phyloP scores from a whole-genome alignment of 2,113 vertebrate species.

The Chunga burmeisteri region DNA sequence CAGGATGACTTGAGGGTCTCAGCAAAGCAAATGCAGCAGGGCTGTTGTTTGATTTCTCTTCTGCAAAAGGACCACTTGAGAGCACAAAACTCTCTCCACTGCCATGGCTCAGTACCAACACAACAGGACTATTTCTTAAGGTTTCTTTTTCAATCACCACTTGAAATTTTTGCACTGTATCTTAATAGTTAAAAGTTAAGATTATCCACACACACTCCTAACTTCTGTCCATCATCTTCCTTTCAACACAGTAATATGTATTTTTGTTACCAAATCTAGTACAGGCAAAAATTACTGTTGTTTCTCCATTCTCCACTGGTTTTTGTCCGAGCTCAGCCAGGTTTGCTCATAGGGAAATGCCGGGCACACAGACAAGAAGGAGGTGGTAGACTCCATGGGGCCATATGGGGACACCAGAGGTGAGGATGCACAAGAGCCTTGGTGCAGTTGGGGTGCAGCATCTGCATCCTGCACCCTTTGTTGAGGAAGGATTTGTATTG shows the following conservation, averaged over 20 bases:
- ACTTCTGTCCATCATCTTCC: not conserved
- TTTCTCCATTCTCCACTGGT: accelerated
- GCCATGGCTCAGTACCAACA: not conserved
- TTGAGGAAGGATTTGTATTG: not conserved
- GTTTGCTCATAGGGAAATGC: not conserved
- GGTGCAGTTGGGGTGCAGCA: not conserved
- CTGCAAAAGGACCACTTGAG: not conserved
- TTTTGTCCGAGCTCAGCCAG: not conserved
- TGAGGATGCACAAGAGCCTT: not conserved
- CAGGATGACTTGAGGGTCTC: accelerated
- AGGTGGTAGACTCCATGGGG: too few species aligned
- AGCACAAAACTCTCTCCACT: not conserved
- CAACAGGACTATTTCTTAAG: not conserved
- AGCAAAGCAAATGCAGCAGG: not conserved
- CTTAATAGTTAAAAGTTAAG: not conserved
- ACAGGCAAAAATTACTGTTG: not conserved
- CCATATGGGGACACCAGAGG: accelerated
- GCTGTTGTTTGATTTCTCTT: not conserved
- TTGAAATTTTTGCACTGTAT: not conserved
- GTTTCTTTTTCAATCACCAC: not conserved
- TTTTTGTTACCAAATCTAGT: not conserved
- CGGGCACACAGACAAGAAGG: not conserved
- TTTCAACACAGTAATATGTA: accelerated
- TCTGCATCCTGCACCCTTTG: not conserved
- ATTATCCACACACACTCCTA: accelerated